These are phyloP conservation scores for Harpagoxenus sublaevis DNA, from an alignment of 2,888 invertebrate genomes.

Conservation along the genomic window DNA sequence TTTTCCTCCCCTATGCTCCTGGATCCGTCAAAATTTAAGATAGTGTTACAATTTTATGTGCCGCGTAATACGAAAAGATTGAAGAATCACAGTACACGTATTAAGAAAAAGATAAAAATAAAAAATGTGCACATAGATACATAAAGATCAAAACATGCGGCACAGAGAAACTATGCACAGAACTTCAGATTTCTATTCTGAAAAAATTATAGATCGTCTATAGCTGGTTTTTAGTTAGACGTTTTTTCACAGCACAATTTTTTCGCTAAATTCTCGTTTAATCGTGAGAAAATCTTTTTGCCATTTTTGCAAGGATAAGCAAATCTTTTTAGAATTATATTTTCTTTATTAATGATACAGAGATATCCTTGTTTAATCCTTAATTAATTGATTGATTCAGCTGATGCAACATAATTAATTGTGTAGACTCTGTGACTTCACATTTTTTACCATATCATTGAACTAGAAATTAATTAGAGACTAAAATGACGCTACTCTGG, in stretches of 20 bases:
- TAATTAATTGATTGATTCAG: background rate
- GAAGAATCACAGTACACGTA: background rate
- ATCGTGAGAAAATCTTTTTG: conserved; percentile 62
- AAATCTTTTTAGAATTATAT: background rate
- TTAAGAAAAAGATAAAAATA: background rate
- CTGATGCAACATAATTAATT: background rate
- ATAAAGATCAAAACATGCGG: background rate
- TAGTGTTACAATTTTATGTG: background rate
- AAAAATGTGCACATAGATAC: background rate
- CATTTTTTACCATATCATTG: background rate
- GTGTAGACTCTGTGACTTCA: background rate
- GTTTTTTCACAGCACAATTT: conserved; percentile 60
- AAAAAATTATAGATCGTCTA: conserved; percentile 23
- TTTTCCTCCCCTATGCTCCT: background rate
- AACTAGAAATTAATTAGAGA: conserved; percentile 11
- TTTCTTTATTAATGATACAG: conserved; percentile 2
- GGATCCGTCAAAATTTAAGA: background rate
- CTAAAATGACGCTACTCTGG: background rate
- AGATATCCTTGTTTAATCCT: background rate
- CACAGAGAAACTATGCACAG: background rate
- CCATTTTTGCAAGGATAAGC: conserved; percentile 18
- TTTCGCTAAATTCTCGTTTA: conserved; percentile 61
- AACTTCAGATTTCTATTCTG: background rate
- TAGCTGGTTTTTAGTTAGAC: conserved; percentile 49
- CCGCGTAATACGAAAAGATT: background rate